These are phyloP conservation scores for Bagarius yarrelli DNA, from an alignment of 2,113 vertebrate genomes.

Conservation along the genomic window DNA sequence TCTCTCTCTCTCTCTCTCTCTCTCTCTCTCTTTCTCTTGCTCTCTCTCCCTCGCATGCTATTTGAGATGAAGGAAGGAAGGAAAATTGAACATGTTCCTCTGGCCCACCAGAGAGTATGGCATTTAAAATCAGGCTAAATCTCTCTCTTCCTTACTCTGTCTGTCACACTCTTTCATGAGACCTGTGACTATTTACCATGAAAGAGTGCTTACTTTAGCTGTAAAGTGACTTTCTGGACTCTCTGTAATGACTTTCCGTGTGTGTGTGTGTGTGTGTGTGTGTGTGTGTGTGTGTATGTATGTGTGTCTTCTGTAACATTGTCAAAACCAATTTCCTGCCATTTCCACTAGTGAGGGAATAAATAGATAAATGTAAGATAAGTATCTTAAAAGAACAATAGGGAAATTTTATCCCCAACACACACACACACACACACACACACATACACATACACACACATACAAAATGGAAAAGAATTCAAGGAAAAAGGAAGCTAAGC, in stretches of 20 bases:
- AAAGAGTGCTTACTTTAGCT: not conserved
- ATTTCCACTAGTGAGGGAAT: slow-evolving; percentile 44
- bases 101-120: slow-evolving; percentile 7
- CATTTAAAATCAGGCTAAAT: not conserved
- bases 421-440: slow-evolving; percentile 13
- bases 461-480: slow-evolving; percentile 7
- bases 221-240: not conserved
- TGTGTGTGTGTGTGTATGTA: slow-evolving; percentile 34
- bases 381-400: slow-evolving; percentile 41
- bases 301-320: slow-evolving; percentile 1
- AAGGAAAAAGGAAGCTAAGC: slow-evolving; percentile 23
- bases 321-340: slow-evolving; percentile 20
- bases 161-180: slow-evolving; percentile 17
- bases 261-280: slow-evolving; percentile 2
- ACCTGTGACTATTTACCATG: no score
- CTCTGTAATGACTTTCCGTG: not conserved
- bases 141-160: slow-evolving; percentile 1
- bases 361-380: slow-evolving; percentile 24
- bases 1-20: slow-evolving; percentile 8
- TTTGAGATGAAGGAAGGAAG: slow-evolving; percentile 17
- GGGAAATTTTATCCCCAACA: not conserved
- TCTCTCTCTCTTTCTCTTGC: not conserved
- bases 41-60: not conserved
- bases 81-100: slow-evolving; percentile 27
- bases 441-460: no score